Percentiles rank a stretch among this genome's conserved stretches.
Conservation (phyloP, 2,888 invertebrate genomes). For the Ennomos erosarius region DNA sequence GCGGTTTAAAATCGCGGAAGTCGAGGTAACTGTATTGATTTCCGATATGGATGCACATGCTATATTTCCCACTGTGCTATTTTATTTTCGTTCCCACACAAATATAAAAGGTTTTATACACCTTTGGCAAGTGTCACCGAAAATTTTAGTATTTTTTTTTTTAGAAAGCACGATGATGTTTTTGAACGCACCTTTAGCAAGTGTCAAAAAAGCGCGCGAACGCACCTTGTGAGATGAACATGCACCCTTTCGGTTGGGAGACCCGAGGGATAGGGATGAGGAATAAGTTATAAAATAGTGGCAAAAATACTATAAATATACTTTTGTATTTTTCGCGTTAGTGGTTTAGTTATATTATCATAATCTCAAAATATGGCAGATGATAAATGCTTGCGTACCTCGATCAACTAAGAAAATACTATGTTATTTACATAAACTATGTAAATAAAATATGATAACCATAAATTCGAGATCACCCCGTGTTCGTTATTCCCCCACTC, state of each 20-base stretch:
- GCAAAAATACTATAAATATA: background rate
- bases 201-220: slow-evolving; percentile 26
- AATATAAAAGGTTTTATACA: slow-evolving; percentile 48
- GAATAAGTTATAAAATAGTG: background rate
- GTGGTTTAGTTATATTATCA: too few relatives aligned
- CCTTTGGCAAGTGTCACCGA: slow-evolving; percentile 71
- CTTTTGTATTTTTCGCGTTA: too few relatives aligned
- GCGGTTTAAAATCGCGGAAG: slow-evolving; percentile 32
- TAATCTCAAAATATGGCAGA: too few relatives aligned
- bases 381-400: too few relatives aligned
- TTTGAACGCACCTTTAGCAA: slow-evolving; percentile 27
- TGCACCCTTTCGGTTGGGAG: slow-evolving; percentile 26
- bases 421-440: too few relatives aligned
- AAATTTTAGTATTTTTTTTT: slow-evolving; percentile 43
- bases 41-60: slow-evolving; percentile 37
- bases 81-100: slow-evolving; percentile 42
- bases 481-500: too few relatives aligned
- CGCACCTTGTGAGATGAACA: slow-evolving; percentile 36
- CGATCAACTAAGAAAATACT: too few relatives aligned
- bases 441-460: too few relatives aligned
- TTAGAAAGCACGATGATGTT: background rate
- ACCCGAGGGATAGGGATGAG: slow-evolving; percentile 4
- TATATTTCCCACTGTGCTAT: slow-evolving; percentile 41
- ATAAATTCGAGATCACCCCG: too few relatives aligned
- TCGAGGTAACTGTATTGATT: slow-evolving; percentile 34